These are phyloP conservation scores for Papio anubis DNA, from an alignment of 2,113 vertebrate genomes.

Conservation along the genomic window DNA sequence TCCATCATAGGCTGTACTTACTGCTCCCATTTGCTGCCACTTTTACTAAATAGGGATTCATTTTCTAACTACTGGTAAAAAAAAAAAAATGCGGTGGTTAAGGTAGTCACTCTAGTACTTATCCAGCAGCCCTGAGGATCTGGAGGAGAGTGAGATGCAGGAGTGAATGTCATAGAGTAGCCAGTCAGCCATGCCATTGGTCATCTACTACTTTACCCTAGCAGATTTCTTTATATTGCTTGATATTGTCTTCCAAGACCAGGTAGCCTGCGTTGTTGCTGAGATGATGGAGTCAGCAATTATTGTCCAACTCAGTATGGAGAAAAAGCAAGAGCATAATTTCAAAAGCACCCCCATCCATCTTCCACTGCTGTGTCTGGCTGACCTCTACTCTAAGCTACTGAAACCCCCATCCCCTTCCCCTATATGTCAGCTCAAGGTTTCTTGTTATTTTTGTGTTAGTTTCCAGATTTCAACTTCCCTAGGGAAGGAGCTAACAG, in stretches of 20 bases:
- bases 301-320: background rate
- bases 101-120: background rate
- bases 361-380: background rate
- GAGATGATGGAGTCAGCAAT: background rate
- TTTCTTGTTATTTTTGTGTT: conserved; percentile 13
- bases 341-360: background rate
- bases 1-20: background rate
- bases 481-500: background rate
- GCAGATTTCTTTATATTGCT: background rate
- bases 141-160: background rate
- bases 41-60: background rate
- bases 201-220: background rate
- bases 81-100: background rate
- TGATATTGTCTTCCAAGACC: background rate
- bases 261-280: background rate
- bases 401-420: background rate
- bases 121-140: background rate
- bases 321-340: background rate
- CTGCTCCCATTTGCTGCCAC: background rate
- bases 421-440: background rate
- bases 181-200: background rate
- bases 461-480: background rate
- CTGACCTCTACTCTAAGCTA: background rate
- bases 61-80: background rate
- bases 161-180: background rate